Conservation (phyloP, 1,140 invertebrate genomes). For the Drosophila nasuta region DNA sequence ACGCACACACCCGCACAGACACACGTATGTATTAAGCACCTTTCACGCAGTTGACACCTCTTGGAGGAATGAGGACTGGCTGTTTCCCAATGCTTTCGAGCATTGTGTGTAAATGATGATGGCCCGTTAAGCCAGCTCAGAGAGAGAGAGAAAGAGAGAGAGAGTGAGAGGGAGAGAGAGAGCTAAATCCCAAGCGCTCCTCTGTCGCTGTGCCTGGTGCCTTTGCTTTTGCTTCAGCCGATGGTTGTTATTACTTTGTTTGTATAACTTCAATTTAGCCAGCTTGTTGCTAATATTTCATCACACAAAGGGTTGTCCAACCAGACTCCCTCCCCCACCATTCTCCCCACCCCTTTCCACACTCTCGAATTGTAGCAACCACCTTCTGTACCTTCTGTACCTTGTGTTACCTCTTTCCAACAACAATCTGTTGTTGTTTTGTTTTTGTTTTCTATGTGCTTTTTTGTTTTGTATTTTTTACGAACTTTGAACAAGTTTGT, state of each 20-base stretch:
- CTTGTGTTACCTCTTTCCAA: neutral
- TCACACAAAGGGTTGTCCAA: conserved; percentile 57
- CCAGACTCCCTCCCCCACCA: neutral
- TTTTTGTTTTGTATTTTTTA: conserved; percentile 27
- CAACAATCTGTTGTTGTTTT: conserved; percentile 2
- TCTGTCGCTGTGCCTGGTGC: conserved; percentile 5
- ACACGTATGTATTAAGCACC: neutral
- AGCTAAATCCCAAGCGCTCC: neutral
- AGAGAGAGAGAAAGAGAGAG: too few species aligned
- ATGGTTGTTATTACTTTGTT: conserved; percentile 50
- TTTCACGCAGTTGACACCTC: conserved; percentile 10
- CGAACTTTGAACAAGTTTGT: conserved; percentile 68
- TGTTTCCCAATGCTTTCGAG: too few species aligned
- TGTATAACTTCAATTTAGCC: conserved; percentile 58
- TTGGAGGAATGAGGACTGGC: neutral
- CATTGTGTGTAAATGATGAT: conserved; percentile 43
- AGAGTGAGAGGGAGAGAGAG: too few species aligned
- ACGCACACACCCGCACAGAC: too few species aligned
- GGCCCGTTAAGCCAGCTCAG: conserved; percentile 7
- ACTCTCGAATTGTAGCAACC: too few species aligned
- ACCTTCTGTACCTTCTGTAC: conserved; percentile 1
- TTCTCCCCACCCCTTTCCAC: neutral
- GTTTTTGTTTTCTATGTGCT: conserved; percentile 22
- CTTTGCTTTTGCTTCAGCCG: conserved; percentile 24
- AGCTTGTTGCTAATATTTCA: conserved; percentile 70